Base-by-base conservation (phyloP, 2,113 vertebrate species). In the Tachysurus fulvidraco region DNA sequence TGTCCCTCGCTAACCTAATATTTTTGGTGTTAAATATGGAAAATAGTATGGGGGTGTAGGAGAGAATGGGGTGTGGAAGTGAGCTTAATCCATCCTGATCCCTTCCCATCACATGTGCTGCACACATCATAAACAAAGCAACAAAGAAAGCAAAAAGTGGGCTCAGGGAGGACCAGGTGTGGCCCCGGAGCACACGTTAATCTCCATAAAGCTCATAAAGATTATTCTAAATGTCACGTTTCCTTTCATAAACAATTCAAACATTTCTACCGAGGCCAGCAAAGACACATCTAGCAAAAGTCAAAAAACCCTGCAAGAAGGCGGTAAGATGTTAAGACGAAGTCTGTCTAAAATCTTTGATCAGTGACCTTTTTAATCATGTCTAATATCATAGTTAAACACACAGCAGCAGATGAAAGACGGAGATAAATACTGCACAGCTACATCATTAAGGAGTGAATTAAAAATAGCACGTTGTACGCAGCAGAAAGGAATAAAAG, bases 61-160 rank as follows among this genome's bases (percentile, higher is more conserved):
- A 64, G 30, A 11, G 79, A 83, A 73, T 23, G 65, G 85, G 46
- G 52, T 28, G 73, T 28, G 88, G 84, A 12, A 50, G 83, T 89
- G 36, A 88, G 76, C 23, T 23, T 91, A 91, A 93, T 92, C 89
- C 91, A 69, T 19, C 73, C 14, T 88, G 84, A 92, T 92, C 91
- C 82, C 52, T 76, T 92, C 84, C 76, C 85, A 87, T 83, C 85
- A 84, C 9, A 80, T n/a, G 77, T 86, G 83, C 73, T 71, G 87
- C 81, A 79, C 74, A 23, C 64, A 92, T 74, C 81, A 91, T 78
- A 91, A 93, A 93, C 77, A 90, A 92, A 90, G 81, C 89, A 71
- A 30, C 83, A 84, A 85, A 82, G 87, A 67, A 74, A 85, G 83
- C 6, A 9, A 60, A 88, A 78, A 52, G 81, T 19, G 50, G 82